Evolutionary conservation across 2,888 invertebrate genomes (phyloP), one percentile per base, ranked within the genome.

Genomic region (Heteromyza rotundicornis): DNA sequence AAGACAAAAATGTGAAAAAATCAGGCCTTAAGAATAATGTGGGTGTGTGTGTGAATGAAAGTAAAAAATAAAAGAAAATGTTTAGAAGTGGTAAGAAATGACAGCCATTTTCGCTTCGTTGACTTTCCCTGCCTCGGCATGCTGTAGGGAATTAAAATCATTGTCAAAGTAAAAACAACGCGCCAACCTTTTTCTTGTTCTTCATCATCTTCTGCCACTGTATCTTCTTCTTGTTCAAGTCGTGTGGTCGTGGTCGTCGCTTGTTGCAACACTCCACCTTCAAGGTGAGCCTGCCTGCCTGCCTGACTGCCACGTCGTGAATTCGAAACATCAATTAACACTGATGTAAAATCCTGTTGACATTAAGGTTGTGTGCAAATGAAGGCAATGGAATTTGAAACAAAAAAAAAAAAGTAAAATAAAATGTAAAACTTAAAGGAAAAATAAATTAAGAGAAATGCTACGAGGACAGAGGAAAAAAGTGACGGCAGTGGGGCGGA

Each of bases 261-360:
- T 40, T n/a, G 40, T n/a, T 14, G 40, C 40, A 7, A n/a, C 40
- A 14, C 8, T 40, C 40, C 40, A n/a, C 40, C 7, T n/a, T n/a
- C 24, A 23, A n/a, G 12, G 8, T 16, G 52, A 50, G n/a, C 1
- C 16, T 7, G 36, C 47, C 36, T 12, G 27, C n/a, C n/a, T n/a
- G n/a, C n/a, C 40, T 16, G 19, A 56, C 35, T 22, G 20, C 22
- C 56, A 67, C 59, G 66, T 62, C 62, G 51, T 64, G 67, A 68
- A 73, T 72, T n/a, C 68, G 73, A 66, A 65, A 65, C 69, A 74
- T 72, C 71, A 74, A 73, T 74, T 74, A 74, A 65, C 68, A 62
- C 51, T 54, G 64, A 65, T 57, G 60, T 64, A 63, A 71, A 74
- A 70, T 74, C 63, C 58, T 66, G 69, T 70, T 73, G 73, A 73